Evolutionary conservation across 2,113 vertebrate species (phyloP), one percentile per base, ranked within the genome.

Genomic region (Leptodactylus fuscus): DNA sequence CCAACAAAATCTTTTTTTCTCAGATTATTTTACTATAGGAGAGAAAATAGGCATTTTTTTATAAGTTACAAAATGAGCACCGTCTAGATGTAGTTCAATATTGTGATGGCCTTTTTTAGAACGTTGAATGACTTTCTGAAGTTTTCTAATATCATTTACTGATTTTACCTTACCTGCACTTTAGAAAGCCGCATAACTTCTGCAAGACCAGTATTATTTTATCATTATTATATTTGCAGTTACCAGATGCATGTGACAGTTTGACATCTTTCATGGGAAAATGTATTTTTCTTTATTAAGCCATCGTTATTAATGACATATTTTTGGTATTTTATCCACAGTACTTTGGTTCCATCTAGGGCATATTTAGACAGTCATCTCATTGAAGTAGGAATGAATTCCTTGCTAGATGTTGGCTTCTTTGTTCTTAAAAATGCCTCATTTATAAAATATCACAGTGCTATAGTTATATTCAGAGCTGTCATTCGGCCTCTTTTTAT

Each of bases 361-460:
- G 46, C 49, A 51, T 71, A 55, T 55, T 73, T 67, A 55, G 12
- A 73, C 67, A 73, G 67, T 12, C 10, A 65, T 32, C 29, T 74
- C 48, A 83, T 58, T 74, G 81, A 83, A 38, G 36, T 41, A 53
- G 41, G 34, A 58, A 22, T 58, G 0, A 74, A 44, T 74, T 41
- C 13, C 22, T 22, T 83, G 51, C 53, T 83, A 36, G 55, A 74
- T 24, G 49, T 36, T 73, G 20, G 65, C 22, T 71, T 73, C 81
- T 82, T 71, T 82, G 67, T 55, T 38, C 81, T 73, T 83, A 55
- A 83, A 58, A 58, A 55, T 55, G 13, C n/a, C 24, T 83, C 69
- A 83, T 83, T 83, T 51, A 74, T 38, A 83, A 73, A 83, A 41
- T 83, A 83, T 83, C 36, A 83, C 69, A 83, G 55, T 15, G n/a